Base-by-base conservation (phyloP, 2,888 invertebrate genomes). In the Galerucella pusilla region DNA sequence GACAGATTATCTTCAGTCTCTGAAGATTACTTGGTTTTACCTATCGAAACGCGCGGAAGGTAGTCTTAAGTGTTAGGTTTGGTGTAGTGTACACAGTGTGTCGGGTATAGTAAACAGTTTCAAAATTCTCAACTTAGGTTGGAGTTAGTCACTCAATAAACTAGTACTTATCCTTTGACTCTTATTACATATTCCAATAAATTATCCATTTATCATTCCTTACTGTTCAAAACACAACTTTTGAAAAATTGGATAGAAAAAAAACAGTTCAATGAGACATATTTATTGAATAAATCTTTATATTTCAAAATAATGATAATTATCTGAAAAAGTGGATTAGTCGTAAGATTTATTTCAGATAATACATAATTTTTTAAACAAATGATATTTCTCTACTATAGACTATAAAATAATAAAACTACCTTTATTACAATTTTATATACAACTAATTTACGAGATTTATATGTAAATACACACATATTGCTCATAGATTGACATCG, bases 301-400 rank as follows among this genome's bases (percentile, higher is more conserved):
- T 72, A 72, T 60, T 72, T 60, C 28, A 72, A 72, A 72, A 72
- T 72, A 72, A 64, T 16, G 66, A 63, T 46, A 25, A 71, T 64
- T 72, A 65, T 59, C 65, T 65, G 49, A 61, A 71, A 74, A 74
- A n/a, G 63, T 52, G 66, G 42, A 70, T 70, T 10, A 71, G 42
- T 63, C 59, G 78, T 79, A 80, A 76, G 80, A 78, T 79, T 79
- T 81, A 81, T 83, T 83, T 82, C 82, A 79, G 81, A 81, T 82
- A 83, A 80, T 83, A 82, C 82, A 84, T 83, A 83, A 83, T 80
- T 81, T 76, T 82, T 82, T 83, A 83, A 85, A 82, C 82, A 81
- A 80, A 71, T 49, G 20, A 80, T 83, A 83, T 80, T 82, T 83
- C 80, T 81, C 80, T 77, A 78, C 81, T 80, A 81, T 80, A 75